Percentiles rank a stretch among this genome's conserved stretches.
These are phyloP conservation scores for Mormyrus proboscirostris DNA, from an alignment of 2,797 vertebrate species.

Conservation along the genomic window DNA sequence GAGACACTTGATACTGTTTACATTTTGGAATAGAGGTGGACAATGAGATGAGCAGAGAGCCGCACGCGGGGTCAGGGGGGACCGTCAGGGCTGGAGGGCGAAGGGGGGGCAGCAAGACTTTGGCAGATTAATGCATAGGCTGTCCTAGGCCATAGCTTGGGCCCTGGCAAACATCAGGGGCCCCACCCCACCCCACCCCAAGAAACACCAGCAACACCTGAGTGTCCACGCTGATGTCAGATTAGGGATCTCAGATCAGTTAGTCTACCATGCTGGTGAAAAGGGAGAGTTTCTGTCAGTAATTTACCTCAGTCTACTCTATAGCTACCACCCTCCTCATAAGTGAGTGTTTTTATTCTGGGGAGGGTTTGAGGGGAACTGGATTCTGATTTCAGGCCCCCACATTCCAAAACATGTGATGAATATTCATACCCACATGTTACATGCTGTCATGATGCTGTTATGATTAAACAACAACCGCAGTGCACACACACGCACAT, in stretches of 20 bases:
- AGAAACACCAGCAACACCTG: neutral
- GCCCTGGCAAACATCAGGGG: neutral
- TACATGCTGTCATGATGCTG: neutral
- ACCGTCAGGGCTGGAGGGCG: neutral
- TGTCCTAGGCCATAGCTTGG: neutral
- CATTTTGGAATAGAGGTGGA: neutral
- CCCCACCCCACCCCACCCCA: neutral
- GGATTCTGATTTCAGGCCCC: neutral
- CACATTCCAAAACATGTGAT: neutral
- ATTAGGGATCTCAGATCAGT: neutral
- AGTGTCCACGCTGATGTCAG: neutral
- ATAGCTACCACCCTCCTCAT: neutral
- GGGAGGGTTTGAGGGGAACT: neutral
- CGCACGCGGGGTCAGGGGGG: neutral
- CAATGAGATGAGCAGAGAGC: neutral
- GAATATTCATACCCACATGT: slow-evolving; percentile 5
- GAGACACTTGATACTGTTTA: neutral
- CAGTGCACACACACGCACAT: neutral
- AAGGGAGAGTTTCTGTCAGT: neutral
- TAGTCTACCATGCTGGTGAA: neutral
- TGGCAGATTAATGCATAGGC: neutral
- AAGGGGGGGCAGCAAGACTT: neutral
- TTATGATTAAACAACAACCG: neutral
- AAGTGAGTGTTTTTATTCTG: neutral
- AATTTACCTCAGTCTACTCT: neutral